Evolutionary conservation across 2,113 vertebrate species (phyloP).

Genomic region (Megaceryle maxima): DNA sequence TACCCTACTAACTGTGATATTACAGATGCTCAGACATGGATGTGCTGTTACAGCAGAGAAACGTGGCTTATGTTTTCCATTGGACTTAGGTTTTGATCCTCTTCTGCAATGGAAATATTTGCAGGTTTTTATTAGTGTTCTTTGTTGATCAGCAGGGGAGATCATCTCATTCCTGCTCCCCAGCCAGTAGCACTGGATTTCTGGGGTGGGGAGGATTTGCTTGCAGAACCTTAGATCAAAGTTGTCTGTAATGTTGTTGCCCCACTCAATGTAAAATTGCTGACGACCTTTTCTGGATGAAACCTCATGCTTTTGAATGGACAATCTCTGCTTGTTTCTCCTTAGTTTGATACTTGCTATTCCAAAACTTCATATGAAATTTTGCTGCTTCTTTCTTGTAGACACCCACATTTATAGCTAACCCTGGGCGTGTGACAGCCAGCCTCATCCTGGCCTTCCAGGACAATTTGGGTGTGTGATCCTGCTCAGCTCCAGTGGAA

Average conservation of each 20-base stretch:
- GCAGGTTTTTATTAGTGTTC: neutral
- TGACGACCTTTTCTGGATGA: neutral
- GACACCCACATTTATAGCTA: neutral
- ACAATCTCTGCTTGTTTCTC: neutral
- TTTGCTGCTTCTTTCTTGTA: neutral
- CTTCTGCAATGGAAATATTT: neutral
- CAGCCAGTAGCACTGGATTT: neutral
- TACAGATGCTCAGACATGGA: neutral
- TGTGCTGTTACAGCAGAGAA: neutral
- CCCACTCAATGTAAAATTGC: neutral
- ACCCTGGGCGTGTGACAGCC: neutral
- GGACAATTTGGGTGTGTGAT: neutral
- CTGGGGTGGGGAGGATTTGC: neutral
- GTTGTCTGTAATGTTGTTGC: neutral
- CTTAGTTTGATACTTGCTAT: neutral
- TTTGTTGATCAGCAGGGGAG: neutral
- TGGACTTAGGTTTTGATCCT: neutral
- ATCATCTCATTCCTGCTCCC: neutral
- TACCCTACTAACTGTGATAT: neutral
- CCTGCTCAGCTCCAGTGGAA: neutral
- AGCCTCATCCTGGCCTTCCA: neutral
- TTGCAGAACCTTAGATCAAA: neutral
- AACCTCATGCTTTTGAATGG: neutral
- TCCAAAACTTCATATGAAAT: neutral
- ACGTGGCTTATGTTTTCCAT: neutral